Evolutionary conservation across 2,888 invertebrate genomes (phyloP).

Genomic region (Mongoloraphidia duomilia): DNA sequence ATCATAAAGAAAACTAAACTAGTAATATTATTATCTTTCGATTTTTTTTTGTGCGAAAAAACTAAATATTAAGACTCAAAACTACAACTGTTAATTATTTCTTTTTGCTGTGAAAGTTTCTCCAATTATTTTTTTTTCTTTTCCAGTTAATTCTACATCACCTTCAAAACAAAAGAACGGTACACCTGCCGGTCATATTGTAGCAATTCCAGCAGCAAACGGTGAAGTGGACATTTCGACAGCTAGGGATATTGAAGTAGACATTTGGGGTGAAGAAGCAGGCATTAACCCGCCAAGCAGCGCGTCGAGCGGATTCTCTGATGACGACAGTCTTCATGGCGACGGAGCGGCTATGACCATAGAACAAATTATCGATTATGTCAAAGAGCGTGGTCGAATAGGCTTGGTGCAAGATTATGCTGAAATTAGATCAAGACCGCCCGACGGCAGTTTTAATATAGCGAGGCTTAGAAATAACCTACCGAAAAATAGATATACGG

Average conservation of each 20-base stretch:
- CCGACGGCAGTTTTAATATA: conserved; percentile 75
- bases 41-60: too few relatives aligned
- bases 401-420: conserved; percentile 80
- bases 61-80: too few relatives aligned
- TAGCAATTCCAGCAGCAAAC: conserved; percentile 21
- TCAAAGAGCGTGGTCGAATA: conserved; percentile 59
- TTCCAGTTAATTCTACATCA: too few relatives aligned
- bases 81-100: too few relatives aligned
- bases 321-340: conserved; percentile 73
- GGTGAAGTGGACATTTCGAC: conserved; percentile 34
- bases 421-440: conserved; percentile 70
- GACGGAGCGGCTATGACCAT: conserved; percentile 54
- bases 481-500: conserved; percentile 83
- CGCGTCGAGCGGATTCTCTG: conserved; percentile 72
- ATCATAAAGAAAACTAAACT: too few relatives aligned
- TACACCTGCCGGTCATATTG: too few relatives aligned
- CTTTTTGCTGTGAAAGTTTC: too few relatives aligned
- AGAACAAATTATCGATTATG: conserved; percentile 60
- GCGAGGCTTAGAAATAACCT: conserved; percentile 66
- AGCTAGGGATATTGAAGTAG: conserved; percentile 26
- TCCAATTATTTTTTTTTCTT: too few relatives aligned
- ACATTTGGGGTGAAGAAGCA: conserved; percentile 34
- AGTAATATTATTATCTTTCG: too few relatives aligned
- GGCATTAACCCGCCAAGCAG: conserved; percentile 54
- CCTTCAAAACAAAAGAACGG: too few relatives aligned